Evolutionary conservation across 2,888 invertebrate genomes (phyloP), one percentile per base, ranked within the genome.

Genomic region (Brachyopa scutellaris): DNA sequence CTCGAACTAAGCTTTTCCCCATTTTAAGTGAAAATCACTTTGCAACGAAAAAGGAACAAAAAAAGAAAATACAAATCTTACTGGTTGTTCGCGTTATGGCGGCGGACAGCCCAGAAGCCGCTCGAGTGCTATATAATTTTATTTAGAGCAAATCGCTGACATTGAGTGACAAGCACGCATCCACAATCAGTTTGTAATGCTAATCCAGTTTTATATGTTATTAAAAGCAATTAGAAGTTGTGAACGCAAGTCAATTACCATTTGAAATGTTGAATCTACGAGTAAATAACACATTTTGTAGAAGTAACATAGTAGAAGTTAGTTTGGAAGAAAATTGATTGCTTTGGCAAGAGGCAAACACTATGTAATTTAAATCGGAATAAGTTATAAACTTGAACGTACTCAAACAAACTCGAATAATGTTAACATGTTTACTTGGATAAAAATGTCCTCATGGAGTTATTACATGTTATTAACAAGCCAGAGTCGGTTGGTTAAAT

Each of bases 131-230:
- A 26, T 53, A 77, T n/a, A n/a, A n/a, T n/a, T 70, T 78, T 64
- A 78, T 78, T 70, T 78, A 21, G 70, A 64, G 57, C 77, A 78
- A 78, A 42, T 57, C 42, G 62, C 57, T 78, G 70, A 78, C 77
- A 70, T 59, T 78, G 77, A 78, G 70, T 78, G 77, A 78, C 70
- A 78, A 42, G 77, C 77, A 78, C 77, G 77, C 70, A 70, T 78
- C 51, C n/a, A n/a, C 64, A 70, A 78, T 78, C 64, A 33, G 49
- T 47, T 70, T 51, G 17, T 53, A 59, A 59, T 49, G 62, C 62
- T 77, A 70, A 70, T 77, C 55, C 70, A 62, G 77, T n/a, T n/a
- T 62, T 57, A 42, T 64, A 33, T 55, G 26, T 69, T 62, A 70
- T 70, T 78, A 70, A 70, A 62, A 33, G 64, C 49, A 78, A 78